Evolutionary conservation across 2,113 vertebrate species (phyloP).

Genomic region (Caranx ignobilis): DNA sequence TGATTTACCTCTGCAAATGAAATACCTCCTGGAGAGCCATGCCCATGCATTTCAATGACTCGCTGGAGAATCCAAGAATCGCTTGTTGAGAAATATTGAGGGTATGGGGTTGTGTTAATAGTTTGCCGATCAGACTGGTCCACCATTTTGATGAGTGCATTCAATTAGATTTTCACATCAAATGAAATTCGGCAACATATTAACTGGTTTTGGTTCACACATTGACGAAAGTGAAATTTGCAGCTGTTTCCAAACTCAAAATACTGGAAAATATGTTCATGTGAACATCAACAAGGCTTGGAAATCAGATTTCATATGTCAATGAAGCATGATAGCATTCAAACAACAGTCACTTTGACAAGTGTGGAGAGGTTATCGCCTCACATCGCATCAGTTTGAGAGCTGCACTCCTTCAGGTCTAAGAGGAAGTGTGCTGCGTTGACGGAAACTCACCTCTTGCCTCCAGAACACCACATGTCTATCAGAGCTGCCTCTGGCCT

Average conservation of each 20-base stretch:
- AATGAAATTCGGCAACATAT: slow-evolving; percentile 56
- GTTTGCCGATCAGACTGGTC: slow-evolving; percentile 64
- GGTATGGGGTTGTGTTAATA: slow-evolving; percentile 69
- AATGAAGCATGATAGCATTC: slow-evolving; percentile 20
- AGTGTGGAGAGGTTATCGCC: slow-evolving; percentile 22
- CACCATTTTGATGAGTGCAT: slow-evolving; percentile 57
- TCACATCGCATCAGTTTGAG: slow-evolving; percentile 21
- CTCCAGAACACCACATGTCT: slow-evolving; percentile 27
- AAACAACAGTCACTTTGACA: slow-evolving; percentile 34
- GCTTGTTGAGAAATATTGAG: slow-evolving; percentile 59
- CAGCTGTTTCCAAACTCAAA: slow-evolving; percentile 25
- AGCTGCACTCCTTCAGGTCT: slow-evolving; percentile 23
- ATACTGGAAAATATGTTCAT: neutral
- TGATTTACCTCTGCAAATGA: slow-evolving; percentile 79
- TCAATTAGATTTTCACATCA: slow-evolving; percentile 68
- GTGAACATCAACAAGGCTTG: slow-evolving; percentile 13
- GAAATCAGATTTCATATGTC: neutral
- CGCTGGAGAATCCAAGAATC: slow-evolving; percentile 55
- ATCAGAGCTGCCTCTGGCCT: slow-evolving; percentile 30
- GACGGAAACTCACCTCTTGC: slow-evolving; percentile 40
- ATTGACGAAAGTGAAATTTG: slow-evolving; percentile 45
- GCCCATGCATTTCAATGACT: slow-evolving; percentile 71
- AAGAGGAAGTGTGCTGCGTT: slow-evolving; percentile 28
- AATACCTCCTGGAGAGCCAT: slow-evolving; percentile 68
- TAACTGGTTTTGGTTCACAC: slow-evolving; percentile 65